Base-by-base conservation (phyloP, 2,113 vertebrate species). In the Pitta sordida region DNA sequence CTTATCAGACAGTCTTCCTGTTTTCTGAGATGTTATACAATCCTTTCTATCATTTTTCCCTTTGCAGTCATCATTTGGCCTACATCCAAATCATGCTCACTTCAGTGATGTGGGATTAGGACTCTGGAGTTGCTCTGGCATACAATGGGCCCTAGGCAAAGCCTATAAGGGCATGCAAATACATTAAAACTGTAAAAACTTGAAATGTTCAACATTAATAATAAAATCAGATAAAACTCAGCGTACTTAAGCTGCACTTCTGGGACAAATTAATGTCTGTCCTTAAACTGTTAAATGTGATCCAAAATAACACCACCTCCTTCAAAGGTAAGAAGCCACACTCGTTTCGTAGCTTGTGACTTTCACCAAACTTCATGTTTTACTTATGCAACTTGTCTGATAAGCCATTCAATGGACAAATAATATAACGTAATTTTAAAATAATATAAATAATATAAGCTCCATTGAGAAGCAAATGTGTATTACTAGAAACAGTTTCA, bases 11-110 rank as follows among this genome's bases (percentile, higher is more conserved):
- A 75, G 53, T 58, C 53, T 73, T 82, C n/a, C 26, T 88, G 32
- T 87, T 92, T 87, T 76, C 77, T 79, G 53, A 84, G 49, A 75
- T 60, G 34, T 64, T 82, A 76, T 26, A 49, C 18, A 79, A 64
- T 46, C 18, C 39, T 84, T 91, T 41, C 37, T 49, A 55, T 26
- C 13, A 37, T 71, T 78, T 78, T 71, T 27, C 26, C 44, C 86
- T 49, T 41, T 75, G n/a, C 27, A 91, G 52, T 13, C 69, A 48
- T 77, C 73, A 48, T 71, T 89, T 91, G 69, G 64, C 41, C 36
- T 82, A n/a, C 11, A 64, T 56, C 27, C 32, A 82, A 70, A 75
- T 36, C 56, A 21, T 15, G 27, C 26, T 63, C 52, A 43, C 24
- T 86, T 83, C 53, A 85, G 17, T 43, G 74, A 56, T 4, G 4